Conservation (phyloP, 2,797 vertebrate species). For the Halcyon chelicuti region DNA sequence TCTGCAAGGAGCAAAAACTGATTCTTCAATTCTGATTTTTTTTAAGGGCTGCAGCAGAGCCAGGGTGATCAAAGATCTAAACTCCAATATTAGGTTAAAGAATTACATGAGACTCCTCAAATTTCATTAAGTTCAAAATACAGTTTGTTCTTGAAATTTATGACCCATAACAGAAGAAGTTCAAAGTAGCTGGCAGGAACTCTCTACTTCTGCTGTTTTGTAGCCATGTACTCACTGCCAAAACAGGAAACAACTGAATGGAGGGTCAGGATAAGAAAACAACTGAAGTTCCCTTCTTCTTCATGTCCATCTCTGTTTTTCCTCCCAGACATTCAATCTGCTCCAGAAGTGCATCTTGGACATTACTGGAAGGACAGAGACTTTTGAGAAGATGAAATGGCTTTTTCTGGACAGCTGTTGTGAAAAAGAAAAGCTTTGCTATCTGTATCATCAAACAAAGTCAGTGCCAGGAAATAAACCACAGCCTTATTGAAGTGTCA, state of each 20-base stretch:
- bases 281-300: conserved; percentile 26
- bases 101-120: conserved; percentile 33
- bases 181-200: conserved; percentile 50
- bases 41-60: background rate
- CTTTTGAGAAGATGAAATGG: background rate
- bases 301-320: background rate
- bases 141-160: conserved; percentile 62
- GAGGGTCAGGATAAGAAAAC: conserved; percentile 6
- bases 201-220: conserved; percentile 24
- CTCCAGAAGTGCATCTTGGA: background rate
- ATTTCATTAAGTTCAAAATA: conserved; percentile 61
- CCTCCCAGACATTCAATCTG: background rate
- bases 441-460: conserved; percentile 50
- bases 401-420: conserved; percentile 43
- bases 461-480: conserved; percentile 61
- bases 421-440: conserved; percentile 38
- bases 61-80: background rate
- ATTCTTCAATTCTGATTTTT: background rate
- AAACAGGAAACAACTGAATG: conserved; percentile 68
- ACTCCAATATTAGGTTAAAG: conserved; percentile 10
- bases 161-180: conserved; percentile 64
- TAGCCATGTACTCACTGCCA: conserved; percentile 30
- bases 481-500: conserved; percentile 37
- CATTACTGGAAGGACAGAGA: background rate
- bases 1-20: background rate